Percentiles rank a stretch among this genome's conserved stretches.
phyloP scores from a whole-genome alignment of 1,140 invertebrate genomes.

The Melipona quadrifasciata region DNA sequence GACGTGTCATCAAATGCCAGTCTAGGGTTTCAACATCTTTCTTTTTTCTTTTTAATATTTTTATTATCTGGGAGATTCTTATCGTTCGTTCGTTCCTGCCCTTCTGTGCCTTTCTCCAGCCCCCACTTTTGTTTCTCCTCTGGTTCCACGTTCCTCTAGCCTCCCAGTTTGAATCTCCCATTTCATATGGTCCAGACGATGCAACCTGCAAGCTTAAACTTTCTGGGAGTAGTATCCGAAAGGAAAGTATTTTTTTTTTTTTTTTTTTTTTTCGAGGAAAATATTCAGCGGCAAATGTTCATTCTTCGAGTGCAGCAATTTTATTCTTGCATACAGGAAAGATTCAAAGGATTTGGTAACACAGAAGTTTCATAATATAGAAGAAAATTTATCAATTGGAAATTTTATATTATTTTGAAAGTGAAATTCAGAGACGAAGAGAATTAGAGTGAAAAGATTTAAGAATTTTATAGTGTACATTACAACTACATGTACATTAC shows the following conservation, averaged over 20 bases:
- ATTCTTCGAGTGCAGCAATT: neutral
- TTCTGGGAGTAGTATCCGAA: slow-evolving; percentile 52
- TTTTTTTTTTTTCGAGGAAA: neutral
- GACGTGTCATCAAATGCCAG: slow-evolving; percentile 35
- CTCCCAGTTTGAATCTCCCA: neutral
- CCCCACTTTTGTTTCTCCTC: too few relatives aligned
- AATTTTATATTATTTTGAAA: neutral
- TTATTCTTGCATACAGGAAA: neutral
- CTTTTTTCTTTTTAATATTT: neutral
- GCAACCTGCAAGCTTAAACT: slow-evolving; percentile 61
- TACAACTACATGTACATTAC: neutral
- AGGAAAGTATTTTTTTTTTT: neutral
- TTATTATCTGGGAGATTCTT: neutral
- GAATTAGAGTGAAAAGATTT: too few relatives aligned
- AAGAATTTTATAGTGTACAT: neutral
- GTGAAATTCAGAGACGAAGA: neutral
- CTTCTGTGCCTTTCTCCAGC: neutral
- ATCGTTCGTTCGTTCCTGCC: neutral
- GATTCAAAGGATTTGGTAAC: neutral
- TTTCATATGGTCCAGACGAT: neutral
- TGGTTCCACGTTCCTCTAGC: too few relatives aligned
- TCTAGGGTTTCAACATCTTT: neutral
- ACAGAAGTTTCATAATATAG: neutral
- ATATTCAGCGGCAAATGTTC: neutral
- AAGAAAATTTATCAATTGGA: neutral